Base-by-base conservation (phyloP, 2,797 vertebrate genomes). In the Oceanodroma leucorhoa region DNA sequence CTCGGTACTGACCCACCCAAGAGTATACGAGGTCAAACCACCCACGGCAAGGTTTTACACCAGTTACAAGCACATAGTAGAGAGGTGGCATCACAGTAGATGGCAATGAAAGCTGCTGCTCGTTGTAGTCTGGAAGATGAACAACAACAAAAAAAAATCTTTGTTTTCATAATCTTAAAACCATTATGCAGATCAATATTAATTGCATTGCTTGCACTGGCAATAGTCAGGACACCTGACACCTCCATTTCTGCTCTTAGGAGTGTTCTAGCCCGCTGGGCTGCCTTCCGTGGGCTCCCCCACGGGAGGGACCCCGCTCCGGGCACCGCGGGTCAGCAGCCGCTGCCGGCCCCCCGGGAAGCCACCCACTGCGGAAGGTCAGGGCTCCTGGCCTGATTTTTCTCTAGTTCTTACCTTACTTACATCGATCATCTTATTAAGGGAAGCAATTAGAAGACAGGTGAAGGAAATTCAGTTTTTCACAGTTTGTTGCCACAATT, bases 261-360 rank as follows among this genome's bases (percentile, higher is more conserved):
- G 22, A 55, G 54, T 5, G 0, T 26, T 62, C n/a, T 36, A 66
- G 41, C 2, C 50, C 3, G 1, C 46, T 1, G 2, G 41, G 38
- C 32, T 61, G 69, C 32, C 50, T n/a, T 26, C 11, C 3, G 0
- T 3, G 34, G 38, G 29, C 36, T 21, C 6, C 20, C 50, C 69
- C 5, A 3, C 3, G 10, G 30, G 27, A 32, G 18, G 30, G 23
- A 11, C 40, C 2, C 2, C 0, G 16, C 50, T 58, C 27, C 3
- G 3, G 51, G 32, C 51, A 46, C 54, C 5, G 17, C 4, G 3
- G 21, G 11, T 17, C 18, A 5, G 62, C 54, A 27, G n/a, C 2
- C 2, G 2, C 41, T 19, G 30, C 71, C 51, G 1, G 20, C 6
- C 26, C 11, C 36, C 21, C 15, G 3, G 3, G 15, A 24, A 50